Conservation (phyloP, 2,888 invertebrate species). For the Diploptera punctata region DNA sequence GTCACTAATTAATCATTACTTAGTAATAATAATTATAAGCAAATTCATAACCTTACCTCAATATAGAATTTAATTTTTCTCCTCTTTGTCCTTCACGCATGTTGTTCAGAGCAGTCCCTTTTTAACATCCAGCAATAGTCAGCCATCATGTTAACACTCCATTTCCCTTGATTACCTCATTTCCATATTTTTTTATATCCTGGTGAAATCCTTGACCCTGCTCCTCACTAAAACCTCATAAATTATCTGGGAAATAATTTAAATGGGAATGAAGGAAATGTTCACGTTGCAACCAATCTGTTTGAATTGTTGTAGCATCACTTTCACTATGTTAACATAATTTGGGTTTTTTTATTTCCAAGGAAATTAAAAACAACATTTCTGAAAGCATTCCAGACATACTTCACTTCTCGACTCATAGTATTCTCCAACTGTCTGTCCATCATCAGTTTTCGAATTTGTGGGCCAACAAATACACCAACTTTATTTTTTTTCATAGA, state of each 20-base stretch:
- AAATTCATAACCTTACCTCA: too few relatives aligned
- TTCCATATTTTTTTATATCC: background rate
- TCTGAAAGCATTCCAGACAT: background rate
- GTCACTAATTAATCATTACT: too few relatives aligned
- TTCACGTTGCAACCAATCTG: background rate
- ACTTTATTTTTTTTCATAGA: background rate
- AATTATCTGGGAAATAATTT: background rate
- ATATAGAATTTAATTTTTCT: too few relatives aligned
- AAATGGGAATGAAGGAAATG: background rate
- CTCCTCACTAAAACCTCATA: background rate
- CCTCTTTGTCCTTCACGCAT: background rate
- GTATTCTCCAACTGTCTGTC: background rate
- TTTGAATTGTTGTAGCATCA: background rate
- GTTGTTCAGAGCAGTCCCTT: background rate
- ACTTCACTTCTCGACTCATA: background rate
- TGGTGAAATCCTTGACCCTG: constrained; percentile 2
- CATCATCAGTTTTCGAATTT: background rate
- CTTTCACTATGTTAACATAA: background rate
- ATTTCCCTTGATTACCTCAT: constrained; percentile 9
- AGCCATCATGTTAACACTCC: constrained; percentile 15
- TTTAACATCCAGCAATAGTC: constrained; percentile 1
- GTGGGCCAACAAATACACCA: background rate
- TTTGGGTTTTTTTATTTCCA: background rate
- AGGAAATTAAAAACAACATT: background rate
- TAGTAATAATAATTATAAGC: too few relatives aligned